Evolutionary conservation across 2,888 invertebrate genomes (phyloP), one percentile per base, ranked within the genome.

Genomic region (Strigamia transsilvanica): DNA sequence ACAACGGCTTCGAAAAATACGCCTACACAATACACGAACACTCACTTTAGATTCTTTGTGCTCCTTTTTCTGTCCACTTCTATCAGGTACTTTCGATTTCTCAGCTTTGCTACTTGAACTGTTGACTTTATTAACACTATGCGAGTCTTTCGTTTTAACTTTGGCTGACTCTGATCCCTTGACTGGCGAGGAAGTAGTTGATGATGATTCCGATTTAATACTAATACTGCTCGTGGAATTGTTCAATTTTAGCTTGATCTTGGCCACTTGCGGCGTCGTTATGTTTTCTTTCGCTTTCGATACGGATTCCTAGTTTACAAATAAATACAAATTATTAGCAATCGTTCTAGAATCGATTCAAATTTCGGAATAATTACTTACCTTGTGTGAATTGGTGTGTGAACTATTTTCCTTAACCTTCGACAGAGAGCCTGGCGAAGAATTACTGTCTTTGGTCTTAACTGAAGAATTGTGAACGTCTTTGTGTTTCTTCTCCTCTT

Each of bases 371-470:
- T 5, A 13, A 42, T 81, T 84, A 84, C 27, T 84, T 41, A 79
- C 79, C 79, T 79, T 79, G 38, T 79, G 79, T 41, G 79, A 79
- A 41, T 38, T 41, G 34, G 18, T 79, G 79, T 79, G 79, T 34
- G 27, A 77, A 34, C 42, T 38, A 21, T 80, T 80, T 80, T 80
- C 80, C 23, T 80, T 80, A 7, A 51, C 21, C 42, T 80, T 80
- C 13, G 51, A 18, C 10, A 46, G 21, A n/a, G 80, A 80, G 10
- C n/a, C 34, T 3, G 80, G 46, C n/a, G 51, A 46, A 23, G 80
- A 90, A 85, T 91, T 90, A 85, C 88, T 91, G 82, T 91, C 90
- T 85, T 90, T 91, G 84, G 90, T 90, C 85, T 90, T 91, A 85
- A 85, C 87, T 23, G 87, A 46, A 34, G 82, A 87, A 34, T 79